phyloP scores from a whole-genome alignment of 2,113 vertebrate species.

The Perca flavescens region DNA sequence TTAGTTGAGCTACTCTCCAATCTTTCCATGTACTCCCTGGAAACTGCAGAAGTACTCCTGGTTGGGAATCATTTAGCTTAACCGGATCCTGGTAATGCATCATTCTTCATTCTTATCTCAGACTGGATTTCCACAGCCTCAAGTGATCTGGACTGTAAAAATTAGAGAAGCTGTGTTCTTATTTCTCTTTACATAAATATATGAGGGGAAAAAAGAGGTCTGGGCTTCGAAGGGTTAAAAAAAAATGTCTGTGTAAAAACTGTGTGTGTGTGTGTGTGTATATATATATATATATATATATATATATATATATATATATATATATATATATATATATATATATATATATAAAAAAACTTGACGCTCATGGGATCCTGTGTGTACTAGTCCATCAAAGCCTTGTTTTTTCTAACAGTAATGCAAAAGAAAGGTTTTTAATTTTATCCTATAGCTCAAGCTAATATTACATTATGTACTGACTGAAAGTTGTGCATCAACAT shows the following conservation, averaged over 20 bases:
- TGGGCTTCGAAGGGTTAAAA: neutral
- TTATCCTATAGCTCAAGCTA: slow-evolving; percentile 45
- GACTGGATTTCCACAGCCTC: slow-evolving; percentile 40
- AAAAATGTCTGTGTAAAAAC: no score
- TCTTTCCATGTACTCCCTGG: no score
- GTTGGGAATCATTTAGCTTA: slow-evolving; percentile 26
- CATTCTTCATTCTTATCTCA: slow-evolving; percentile 5
- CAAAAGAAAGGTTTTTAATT: slow-evolving; percentile 53
- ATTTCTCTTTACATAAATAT: neutral
- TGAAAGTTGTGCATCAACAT: slow-evolving; percentile 18
- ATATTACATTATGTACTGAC: slow-evolving; percentile 40
- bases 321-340: neutral
- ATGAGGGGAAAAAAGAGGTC: neutral
- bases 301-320: no score
- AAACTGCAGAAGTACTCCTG: no score
- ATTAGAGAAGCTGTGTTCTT: neutral
- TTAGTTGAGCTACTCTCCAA: no score
- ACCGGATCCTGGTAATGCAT: slow-evolving; percentile 19
- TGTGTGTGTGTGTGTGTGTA: no score
- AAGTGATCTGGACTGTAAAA: slow-evolving; percentile 15
- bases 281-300: no score
- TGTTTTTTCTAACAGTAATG: slow-evolving; percentile 43
- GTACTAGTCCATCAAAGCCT: slow-evolving; percentile 41
- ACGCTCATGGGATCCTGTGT: slow-evolving; percentile 18
- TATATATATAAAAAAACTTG: no score